These are phyloP conservation scores for Ferdinandea cuprea DNA, from an alignment of 2,888 invertebrate genomes.

Conservation along the genomic window DNA sequence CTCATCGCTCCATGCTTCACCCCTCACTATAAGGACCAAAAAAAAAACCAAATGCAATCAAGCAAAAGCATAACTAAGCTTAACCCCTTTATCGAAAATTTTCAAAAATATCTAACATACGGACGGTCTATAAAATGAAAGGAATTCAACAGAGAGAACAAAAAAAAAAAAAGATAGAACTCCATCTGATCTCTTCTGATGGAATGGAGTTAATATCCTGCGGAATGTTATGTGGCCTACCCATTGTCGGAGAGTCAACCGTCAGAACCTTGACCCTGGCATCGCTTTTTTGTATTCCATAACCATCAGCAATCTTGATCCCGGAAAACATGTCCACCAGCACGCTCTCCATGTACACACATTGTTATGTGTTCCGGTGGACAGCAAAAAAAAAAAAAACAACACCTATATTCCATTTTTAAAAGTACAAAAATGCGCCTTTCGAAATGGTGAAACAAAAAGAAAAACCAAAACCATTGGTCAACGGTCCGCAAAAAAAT, in stretches of 20 bases:
- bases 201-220: constrained; percentile 75
- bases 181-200: constrained; percentile 58
- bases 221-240: constrained; percentile 72
- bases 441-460: constrained; percentile 22
- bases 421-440: constrained; percentile 20
- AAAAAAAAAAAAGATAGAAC: constrained; percentile 38
- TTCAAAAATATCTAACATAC: constrained; percentile 38
- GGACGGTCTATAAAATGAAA: constrained; percentile 33
- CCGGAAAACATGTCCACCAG: constrained; percentile 61
- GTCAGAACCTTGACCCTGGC: constrained; percentile 72
- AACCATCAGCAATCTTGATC: constrained; percentile 57
- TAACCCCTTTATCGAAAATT: constrained; percentile 30
- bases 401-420: constrained; percentile 16
- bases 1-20: not conserved
- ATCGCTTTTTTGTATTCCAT: constrained; percentile 13
- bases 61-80: constrained; percentile 69
- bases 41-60: constrained; percentile 58
- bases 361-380: constrained; percentile 65
- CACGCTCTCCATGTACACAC: constrained; percentile 59
- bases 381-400: constrained; percentile 27
- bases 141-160: constrained; percentile 56
- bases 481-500: constrained; percentile 58
- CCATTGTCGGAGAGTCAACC: constrained; percentile 72
- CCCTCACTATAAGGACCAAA: not conserved
- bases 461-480: constrained; percentile 41